Conservation (phyloP, 2,113 vertebrate species). For the Excalfactoria chinensis region DNA sequence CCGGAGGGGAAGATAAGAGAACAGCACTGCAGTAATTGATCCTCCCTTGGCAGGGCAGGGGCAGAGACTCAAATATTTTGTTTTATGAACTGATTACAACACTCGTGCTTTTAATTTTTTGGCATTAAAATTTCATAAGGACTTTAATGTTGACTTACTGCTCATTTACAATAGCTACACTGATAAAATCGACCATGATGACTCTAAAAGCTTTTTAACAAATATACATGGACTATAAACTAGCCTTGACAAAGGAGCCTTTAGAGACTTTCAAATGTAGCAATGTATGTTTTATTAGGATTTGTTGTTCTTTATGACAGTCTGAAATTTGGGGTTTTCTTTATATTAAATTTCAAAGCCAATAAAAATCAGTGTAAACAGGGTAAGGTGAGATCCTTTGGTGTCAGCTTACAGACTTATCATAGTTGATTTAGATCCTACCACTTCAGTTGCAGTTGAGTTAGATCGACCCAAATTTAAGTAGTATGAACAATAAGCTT, state of each 20-base stretch:
- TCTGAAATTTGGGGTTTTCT: neutral
- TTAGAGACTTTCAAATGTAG: neutral
- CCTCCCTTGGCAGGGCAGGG: neutral
- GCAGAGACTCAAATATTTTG: neutral
- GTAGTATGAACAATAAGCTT: neutral
- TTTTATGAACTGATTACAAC: constrained; percentile 18
- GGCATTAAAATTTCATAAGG: constrained; percentile 61
- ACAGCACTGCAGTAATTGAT: neutral
- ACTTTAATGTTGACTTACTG: constrained; percentile 14
- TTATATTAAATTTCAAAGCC: neutral
- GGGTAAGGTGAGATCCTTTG: neutral
- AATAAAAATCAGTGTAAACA: neutral
- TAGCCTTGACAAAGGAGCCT: constrained; percentile 31
- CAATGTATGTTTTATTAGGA: neutral
- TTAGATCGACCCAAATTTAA: neutral
- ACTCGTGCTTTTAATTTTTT: constrained; percentile 54
- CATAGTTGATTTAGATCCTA: neutral
- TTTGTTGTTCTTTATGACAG: neutral
- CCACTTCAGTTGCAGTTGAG: neutral
- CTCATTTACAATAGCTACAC: neutral
- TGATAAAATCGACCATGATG: neutral
- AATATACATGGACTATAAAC: constrained; percentile 19
- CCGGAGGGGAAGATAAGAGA: neutral
- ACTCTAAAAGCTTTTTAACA: constrained; percentile 66
- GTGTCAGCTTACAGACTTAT: neutral